Base-by-base conservation (phyloP, 2,888 invertebrate species). In the Notocelia uddmanniana region DNA sequence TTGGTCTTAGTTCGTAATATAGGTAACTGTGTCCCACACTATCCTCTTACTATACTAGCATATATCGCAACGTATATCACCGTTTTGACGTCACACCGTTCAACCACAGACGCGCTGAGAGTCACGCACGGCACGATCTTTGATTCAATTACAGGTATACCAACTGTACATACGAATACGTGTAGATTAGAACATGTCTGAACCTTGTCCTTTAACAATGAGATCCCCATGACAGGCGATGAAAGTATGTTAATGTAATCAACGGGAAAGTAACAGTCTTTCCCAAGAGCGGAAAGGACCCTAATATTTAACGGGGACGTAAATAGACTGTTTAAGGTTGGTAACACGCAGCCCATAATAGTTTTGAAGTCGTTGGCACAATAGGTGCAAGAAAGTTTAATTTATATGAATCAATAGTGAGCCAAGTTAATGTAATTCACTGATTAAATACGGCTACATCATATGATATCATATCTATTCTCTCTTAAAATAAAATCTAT, bases 211-310 rank as follows among this genome's bases (percentile, higher is more conserved):
- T 34, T 21, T 55, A 23, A 55, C 52, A 52, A 63, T 34, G 34
- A 50, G 50, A 63, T 34, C 26, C 48, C 31, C 63, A 52, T 55
- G 68, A 50, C 68, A 48, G 34, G 48, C 23, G 21, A 41, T 45
- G 69, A 52, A 62, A 57, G 66, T 69, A 62, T 69, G 69, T 69
- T 62, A 69, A 62, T 69, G 69, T 69, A 69, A 62, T 69, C 60
- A 69, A 50, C 52, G 59, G 15, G 68, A 52, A 68, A 69, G 52
- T 54, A 68, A 59, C 26, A 18, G 63, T 34, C 48, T 68, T 58
- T 50, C 58, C 58, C 68, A 34, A 41, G 57, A 57, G 31, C 59
- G 59, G 68, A 37, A 58, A 68, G 58, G 68, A 58, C 68, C 64
- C 64, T 37, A n/a, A 37, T 64, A 64, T 64, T 64, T 37, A 54